Evolutionary conservation across 2,113 vertebrate species (phyloP).

Genomic region (Saguinus imperator): DNA sequence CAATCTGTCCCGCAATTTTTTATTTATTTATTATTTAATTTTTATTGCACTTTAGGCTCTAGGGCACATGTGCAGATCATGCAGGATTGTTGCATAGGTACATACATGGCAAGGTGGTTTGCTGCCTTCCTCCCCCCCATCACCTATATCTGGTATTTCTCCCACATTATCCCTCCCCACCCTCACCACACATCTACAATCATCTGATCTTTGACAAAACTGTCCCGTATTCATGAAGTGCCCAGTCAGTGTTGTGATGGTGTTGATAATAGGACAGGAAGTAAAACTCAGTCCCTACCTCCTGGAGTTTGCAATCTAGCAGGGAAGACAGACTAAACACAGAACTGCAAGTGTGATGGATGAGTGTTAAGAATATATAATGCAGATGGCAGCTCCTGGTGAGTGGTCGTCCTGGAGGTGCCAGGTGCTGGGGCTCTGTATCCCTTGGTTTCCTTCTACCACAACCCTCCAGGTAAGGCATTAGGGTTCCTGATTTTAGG

Average conservation of each 20-base stretch:
- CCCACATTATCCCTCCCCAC: no score
- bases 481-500: neutral
- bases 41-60: no score
- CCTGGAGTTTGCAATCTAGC: neutral
- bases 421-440: neutral
- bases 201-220: neutral
- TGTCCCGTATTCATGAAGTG: accelerated
- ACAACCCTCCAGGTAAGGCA: neutral
- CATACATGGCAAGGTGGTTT: no score
- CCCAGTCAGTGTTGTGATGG: neutral
- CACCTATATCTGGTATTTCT: no score
- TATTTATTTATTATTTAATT: no score
- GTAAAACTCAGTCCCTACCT: neutral
- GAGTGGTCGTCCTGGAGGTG: neutral
- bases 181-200: no score
- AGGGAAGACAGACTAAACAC: neutral
- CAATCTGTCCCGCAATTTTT: neutral
- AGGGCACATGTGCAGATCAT: no score
- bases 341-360: neutral
- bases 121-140: no score
- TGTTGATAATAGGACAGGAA: neutral
- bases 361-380: neutral
- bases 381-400: neutral
- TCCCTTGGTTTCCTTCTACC: neutral
- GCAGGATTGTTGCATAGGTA: no score